Evolutionary conservation across 1,140 invertebrate species (phyloP).

Genomic region (Medauroidea extradentata): DNA sequence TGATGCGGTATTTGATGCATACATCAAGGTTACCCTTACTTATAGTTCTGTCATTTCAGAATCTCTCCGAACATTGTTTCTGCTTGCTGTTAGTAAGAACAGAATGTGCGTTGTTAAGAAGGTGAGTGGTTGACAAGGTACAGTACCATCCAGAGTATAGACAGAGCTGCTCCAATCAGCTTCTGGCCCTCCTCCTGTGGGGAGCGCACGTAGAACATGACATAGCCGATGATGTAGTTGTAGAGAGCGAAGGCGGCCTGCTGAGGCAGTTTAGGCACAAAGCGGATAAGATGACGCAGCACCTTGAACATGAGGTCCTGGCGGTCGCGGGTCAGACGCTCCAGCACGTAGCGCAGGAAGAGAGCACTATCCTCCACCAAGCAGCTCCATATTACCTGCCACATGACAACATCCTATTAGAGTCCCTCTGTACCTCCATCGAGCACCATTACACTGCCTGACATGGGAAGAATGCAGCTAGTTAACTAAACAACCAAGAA

Average conservation of each 20-base stretch:
- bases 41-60: too few relatives aligned
- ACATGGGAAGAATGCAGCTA: too few relatives aligned
- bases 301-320: slow-evolving; percentile 95
- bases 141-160: slow-evolving; percentile 90
- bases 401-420: background rate
- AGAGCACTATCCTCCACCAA: slow-evolving; percentile 96
- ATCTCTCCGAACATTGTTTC: too few relatives aligned
- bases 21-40: too few relatives aligned
- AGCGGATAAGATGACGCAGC: slow-evolving; percentile 86
- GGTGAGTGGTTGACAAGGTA: too few relatives aligned
- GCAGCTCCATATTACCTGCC: slow-evolving; percentile 92
- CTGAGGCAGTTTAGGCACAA: slow-evolving; percentile 88
- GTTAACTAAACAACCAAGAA: too few relatives aligned
- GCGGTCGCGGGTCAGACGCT: slow-evolving; percentile 90
- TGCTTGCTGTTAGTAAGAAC: too few relatives aligned
- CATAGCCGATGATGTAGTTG: slow-evolving; percentile 98
- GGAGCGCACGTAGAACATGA: slow-evolving; percentile 97
- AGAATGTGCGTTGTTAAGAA: too few relatives aligned
- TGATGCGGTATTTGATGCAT: too few relatives aligned
- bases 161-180: slow-evolving; percentile 88
- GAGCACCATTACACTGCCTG: too few relatives aligned
- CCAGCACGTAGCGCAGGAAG: slow-evolving; percentile 93
- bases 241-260: slow-evolving; percentile 98
- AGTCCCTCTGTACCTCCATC: too few relatives aligned
- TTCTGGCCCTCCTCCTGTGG: slow-evolving; percentile 92